A percentile compares a stretch with the other conserved stretches of the same genome.
Evolutionary conservation across 2,797 vertebrate species (phyloP).

Genomic region (Acrossocheilus wenchowensis): DNA sequence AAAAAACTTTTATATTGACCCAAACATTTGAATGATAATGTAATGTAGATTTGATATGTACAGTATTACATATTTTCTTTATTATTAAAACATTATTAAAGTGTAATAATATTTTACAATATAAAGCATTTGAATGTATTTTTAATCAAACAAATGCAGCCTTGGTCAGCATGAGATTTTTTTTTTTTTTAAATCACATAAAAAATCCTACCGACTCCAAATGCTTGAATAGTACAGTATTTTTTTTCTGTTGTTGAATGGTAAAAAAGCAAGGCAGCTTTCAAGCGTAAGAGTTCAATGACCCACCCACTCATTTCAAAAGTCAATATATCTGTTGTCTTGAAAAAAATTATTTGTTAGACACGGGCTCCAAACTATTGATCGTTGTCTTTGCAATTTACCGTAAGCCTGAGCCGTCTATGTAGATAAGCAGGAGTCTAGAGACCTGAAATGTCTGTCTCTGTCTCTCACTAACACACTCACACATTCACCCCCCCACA

Average conservation of each 20-base stretch:
- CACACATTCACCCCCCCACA: conserved; percentile 15
- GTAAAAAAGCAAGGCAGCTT: neutral
- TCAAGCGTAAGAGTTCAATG: neutral
- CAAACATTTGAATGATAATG: no score
- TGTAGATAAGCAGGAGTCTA: conserved; percentile 34
- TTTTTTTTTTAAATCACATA: neutral
- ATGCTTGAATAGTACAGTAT: no score
- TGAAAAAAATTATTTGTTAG: conserved; percentile 23
- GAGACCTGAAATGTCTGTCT: conserved; percentile 25
- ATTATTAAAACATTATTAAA: no score
- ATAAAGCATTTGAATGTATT: no score
- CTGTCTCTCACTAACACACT: conserved; percentile 29
- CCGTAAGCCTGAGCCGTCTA: conserved; percentile 4
- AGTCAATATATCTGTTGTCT: conserved; percentile 21
- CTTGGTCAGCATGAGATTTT: no score
- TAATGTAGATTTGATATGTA: neutral
- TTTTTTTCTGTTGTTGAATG: neutral
- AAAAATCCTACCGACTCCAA: neutral
- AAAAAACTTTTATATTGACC: no score
- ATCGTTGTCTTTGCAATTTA: conserved; percentile 17
- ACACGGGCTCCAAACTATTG: conserved; percentile 26
- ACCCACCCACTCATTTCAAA: conserved; percentile 24
- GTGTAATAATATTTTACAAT: no score
- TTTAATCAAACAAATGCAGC: no score
- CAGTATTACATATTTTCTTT: neutral